Conservation (phyloP, 1,140 invertebrate species). For the Pantala flavescens region DNA sequence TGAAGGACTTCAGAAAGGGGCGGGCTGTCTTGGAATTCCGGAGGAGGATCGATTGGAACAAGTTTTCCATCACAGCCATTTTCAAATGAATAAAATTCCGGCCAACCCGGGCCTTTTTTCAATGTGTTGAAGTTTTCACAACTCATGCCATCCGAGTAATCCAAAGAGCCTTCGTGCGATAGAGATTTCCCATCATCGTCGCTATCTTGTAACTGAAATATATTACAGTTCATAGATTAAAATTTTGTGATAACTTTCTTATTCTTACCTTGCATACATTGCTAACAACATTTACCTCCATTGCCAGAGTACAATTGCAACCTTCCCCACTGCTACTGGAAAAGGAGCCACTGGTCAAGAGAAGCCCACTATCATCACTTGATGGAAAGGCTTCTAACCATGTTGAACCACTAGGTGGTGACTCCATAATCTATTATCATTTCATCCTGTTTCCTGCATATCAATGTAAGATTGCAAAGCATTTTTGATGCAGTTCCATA, state of each 20-base stretch:
- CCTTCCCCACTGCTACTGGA: conserved; percentile 46
- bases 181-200: conserved; percentile 51
- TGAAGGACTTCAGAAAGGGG: conserved; percentile 29
- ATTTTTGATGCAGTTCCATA: no score
- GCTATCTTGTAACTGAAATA: conserved; percentile 48
- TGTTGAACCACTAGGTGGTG: conserved; percentile 13
- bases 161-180: conserved; percentile 51
- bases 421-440: background rate
- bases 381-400: conserved; percentile 28
- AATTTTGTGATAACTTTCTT: background rate
- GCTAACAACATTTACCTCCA: conserved; percentile 40
- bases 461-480: background rate
- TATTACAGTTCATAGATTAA: background rate
- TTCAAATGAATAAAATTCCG: conserved; percentile 34
- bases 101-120: conserved; percentile 59
- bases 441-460: background rate
- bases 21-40: conserved; percentile 61
- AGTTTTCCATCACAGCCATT: conserved; percentile 33
- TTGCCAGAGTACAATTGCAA: conserved; percentile 37
- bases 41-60: conserved; percentile 63
- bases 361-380: conserved; percentile 50
- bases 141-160: conserved; percentile 54
- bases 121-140: conserved; percentile 69
- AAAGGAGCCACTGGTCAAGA: conserved; percentile 47
- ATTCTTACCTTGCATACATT: background rate